A percentile compares a stretch with the other conserved stretches of the same genome.
phyloP scores from a whole-genome alignment of 2,888 invertebrate genomes.

The Phania funesta region DNA sequence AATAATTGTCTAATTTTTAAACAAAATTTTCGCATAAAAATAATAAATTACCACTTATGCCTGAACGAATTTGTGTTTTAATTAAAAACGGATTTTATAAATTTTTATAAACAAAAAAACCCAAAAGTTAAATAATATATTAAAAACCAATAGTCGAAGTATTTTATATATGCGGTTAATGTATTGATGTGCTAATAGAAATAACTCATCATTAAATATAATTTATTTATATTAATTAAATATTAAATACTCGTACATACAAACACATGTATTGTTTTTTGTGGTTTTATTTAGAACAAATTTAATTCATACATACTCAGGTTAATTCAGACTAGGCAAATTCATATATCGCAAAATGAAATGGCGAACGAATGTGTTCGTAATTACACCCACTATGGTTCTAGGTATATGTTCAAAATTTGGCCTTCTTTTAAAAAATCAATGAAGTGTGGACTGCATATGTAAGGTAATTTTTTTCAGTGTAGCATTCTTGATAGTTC shows the following conservation, averaged over 20 bases:
- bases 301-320: constrained; percentile 35
- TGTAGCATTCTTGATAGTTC: no score
- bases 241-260: constrained; percentile 9
- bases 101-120: constrained; percentile 16
- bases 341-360: background rate
- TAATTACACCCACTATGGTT: no score
- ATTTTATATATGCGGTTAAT: constrained; percentile 44
- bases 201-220: constrained; percentile 54
- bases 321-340: background rate
- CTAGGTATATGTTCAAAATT: no score
- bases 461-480: no score
- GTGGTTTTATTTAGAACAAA: constrained; percentile 46
- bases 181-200: constrained; percentile 47
- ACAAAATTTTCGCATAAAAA: background rate
- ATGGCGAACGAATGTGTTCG: no score
- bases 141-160: background rate
- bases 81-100: constrained; percentile 34
- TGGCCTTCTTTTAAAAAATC: no score
- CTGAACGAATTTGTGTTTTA: constrained; percentile 26
- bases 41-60: constrained; percentile 3
- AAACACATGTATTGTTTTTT: constrained; percentile 1
- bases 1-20: no score
- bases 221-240: constrained; percentile 29
- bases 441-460: no score
- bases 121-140: constrained; percentile 19